These are phyloP conservation scores for Pogonus chalceus DNA, from an alignment of 1,140 invertebrate species.

Conservation along the genomic window DNA sequence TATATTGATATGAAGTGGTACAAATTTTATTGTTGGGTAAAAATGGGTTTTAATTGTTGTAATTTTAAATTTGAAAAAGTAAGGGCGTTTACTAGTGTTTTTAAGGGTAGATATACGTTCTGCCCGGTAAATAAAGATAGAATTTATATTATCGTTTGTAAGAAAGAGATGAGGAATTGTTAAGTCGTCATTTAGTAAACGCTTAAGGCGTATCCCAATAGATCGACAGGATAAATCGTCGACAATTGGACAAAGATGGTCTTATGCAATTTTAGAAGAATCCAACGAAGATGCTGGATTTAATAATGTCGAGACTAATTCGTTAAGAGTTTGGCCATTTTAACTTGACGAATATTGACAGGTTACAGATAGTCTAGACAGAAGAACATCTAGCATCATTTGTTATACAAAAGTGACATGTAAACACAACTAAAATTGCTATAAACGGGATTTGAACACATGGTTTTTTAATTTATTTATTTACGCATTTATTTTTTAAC, in stretches of 20 bases:
- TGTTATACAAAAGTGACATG: constrained; percentile 35
- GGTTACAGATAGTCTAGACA: constrained; percentile 36
- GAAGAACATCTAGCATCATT: constrained; percentile 29
- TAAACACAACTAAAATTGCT: constrained; percentile 31
- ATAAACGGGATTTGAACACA: constrained; percentile 24
- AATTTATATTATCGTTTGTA: neutral
- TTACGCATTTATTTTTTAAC: neutral
- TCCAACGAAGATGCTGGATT: constrained; percentile 2
- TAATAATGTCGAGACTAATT: constrained; percentile 20
- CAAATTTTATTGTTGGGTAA: no score
- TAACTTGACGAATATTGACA: constrained; percentile 40
- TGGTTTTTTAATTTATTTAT: constrained; percentile 18
- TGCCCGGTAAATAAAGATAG: no score
- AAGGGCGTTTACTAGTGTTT: no score
- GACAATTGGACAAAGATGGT: no score
- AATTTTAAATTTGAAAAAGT: no score
- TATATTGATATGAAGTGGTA: no score
- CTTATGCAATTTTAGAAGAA: no score
- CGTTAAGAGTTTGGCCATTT: constrained; percentile 37
- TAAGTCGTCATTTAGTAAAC: no score
- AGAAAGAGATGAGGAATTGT: neutral
- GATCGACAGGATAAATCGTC: no score
- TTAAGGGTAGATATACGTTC: no score
- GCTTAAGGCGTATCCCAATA: no score
- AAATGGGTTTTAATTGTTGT: no score